These are phyloP conservation scores for Lycaon pictus DNA, from an alignment of 2,113 vertebrate species.

Conservation along the genomic window DNA sequence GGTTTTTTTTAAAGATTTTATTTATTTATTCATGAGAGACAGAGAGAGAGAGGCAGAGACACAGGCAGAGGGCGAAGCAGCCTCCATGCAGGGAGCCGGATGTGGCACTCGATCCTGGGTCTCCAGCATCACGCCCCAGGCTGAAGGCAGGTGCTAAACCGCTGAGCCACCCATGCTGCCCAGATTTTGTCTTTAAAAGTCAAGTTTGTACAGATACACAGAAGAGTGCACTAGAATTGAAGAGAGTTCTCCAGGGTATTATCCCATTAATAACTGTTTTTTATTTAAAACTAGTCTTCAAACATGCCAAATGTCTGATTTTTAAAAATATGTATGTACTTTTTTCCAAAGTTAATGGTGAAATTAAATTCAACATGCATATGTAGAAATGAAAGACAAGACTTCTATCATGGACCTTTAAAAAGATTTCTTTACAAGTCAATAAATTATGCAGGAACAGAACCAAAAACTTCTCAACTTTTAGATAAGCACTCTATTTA, in stretches of 20 bases:
- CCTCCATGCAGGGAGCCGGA: no score
- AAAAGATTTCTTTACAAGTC: constrained; percentile 23
- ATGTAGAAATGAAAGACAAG: not conserved
- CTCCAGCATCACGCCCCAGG: no score
- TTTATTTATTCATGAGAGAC: no score
- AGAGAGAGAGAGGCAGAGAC: no score
- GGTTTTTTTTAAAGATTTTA: no score
- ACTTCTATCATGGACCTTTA: not conserved
- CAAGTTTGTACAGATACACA: not conserved
- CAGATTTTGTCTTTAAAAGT: not conserved
- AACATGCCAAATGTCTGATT: not conserved
- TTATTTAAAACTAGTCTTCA: not conserved
- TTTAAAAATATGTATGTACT: not conserved
- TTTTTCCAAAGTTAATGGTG: not conserved
- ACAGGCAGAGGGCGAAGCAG: no score
- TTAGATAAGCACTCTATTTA: not conserved
- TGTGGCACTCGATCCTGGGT: no score
- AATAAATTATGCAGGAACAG: not conserved
- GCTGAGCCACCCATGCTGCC: no score
- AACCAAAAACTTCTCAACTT: not conserved
- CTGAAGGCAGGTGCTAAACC: no score
- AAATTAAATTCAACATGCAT: constrained; percentile 23
- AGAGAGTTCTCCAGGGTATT: not conserved
- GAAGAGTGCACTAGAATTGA: not conserved
- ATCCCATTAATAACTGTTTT: not conserved